A percentile compares a stretch with the other conserved stretches of the same genome.
Conservation (phyloP, 2,888 invertebrate species). For the Margaritifera margaritifera region DNA sequence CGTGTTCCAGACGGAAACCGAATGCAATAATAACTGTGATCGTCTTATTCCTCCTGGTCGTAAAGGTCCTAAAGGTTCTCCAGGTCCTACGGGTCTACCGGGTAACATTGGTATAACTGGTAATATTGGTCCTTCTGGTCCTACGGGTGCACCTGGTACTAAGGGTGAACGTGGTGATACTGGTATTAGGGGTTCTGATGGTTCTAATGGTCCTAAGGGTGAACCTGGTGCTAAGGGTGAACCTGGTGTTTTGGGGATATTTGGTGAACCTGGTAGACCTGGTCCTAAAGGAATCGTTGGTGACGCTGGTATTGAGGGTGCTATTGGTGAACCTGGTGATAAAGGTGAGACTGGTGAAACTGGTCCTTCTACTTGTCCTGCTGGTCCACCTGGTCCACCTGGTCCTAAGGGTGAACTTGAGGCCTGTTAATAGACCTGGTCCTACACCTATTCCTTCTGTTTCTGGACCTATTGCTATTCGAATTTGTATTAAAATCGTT, state of each 20-base stretch:
- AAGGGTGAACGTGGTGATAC: background rate
- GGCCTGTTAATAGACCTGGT: too few relatives aligned
- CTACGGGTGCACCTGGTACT: background rate
- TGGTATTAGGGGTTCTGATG: background rate
- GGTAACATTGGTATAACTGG: background rate
- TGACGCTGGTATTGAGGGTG: background rate
- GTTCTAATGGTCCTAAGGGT: background rate
- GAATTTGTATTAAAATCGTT: too few relatives aligned
- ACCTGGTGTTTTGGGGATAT: background rate
- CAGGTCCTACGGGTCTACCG: background rate
- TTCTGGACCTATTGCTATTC: too few relatives aligned
- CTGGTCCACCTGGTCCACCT: too few relatives aligned
- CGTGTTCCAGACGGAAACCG: too few relatives aligned
- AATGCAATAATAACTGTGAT: too few relatives aligned
- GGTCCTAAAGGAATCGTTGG: background rate
- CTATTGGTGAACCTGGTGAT: background rate
- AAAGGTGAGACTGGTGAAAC: background rate
- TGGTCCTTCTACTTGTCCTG: too few relatives aligned
- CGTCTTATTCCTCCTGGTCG: too few relatives aligned
- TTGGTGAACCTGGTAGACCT: background rate
- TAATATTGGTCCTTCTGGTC: background rate
- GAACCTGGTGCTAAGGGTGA: background rate
- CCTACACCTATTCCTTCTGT: too few relatives aligned
- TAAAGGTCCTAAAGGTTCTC: too few relatives aligned
- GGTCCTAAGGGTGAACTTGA: too few relatives aligned